A percentile compares a stretch with the other conserved stretches of the same genome.
These are phyloP conservation scores for Camptogramma bilineatum DNA, from an alignment of 2,888 invertebrate genomes.

Conservation along the genomic window DNA sequence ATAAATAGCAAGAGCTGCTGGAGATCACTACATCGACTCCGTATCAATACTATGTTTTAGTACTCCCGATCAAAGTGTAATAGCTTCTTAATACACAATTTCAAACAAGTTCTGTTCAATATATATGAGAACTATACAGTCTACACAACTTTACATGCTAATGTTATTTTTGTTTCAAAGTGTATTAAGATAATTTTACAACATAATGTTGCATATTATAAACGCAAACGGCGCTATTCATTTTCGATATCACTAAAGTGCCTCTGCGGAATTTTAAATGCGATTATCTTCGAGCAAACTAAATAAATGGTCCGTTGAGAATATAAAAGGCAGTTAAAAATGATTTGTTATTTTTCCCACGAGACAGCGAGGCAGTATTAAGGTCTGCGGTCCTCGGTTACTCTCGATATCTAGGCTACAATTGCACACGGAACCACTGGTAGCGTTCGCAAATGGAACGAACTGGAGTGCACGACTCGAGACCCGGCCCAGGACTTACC, in stretches of 20 bases:
- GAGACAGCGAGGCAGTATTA: conserved; percentile 55
- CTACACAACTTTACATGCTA: conserved; percentile 5
- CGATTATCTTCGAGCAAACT: conserved; percentile 20
- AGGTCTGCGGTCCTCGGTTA: conserved; percentile 53
- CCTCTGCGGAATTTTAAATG: conserved; percentile 18
- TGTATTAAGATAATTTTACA: conserved; percentile 22
- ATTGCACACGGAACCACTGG: conserved; percentile 70
- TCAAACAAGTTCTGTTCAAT: conserved; percentile 7
- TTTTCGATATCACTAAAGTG: conserved; percentile 26
- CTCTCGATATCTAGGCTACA: conserved; percentile 60
- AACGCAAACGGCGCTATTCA: conserved; percentile 7
- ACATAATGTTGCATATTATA: conserved; percentile 14
- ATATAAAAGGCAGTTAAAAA: conserved; percentile 30
- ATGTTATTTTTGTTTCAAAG: conserved; percentile 6
- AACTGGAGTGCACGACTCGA: conserved; percentile 43
- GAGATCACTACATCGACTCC: conserved; percentile 9
- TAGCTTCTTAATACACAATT: conserved; percentile 27
- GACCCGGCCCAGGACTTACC: conserved; percentile 23
- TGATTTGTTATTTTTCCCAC: conserved; percentile 55
- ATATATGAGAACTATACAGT: conserved; percentile 11
- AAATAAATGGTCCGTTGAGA: conserved; percentile 33
- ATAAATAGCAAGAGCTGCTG: conserved; percentile 18
- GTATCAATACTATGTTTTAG: conserved; percentile 16
- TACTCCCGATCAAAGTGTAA: conserved; percentile 14
- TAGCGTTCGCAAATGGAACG: conserved; percentile 74